Evolutionary conservation across 2,888 invertebrate species (phyloP), one percentile per base, ranked within the genome.

Genomic region (Drosophila quinaria): DNA sequence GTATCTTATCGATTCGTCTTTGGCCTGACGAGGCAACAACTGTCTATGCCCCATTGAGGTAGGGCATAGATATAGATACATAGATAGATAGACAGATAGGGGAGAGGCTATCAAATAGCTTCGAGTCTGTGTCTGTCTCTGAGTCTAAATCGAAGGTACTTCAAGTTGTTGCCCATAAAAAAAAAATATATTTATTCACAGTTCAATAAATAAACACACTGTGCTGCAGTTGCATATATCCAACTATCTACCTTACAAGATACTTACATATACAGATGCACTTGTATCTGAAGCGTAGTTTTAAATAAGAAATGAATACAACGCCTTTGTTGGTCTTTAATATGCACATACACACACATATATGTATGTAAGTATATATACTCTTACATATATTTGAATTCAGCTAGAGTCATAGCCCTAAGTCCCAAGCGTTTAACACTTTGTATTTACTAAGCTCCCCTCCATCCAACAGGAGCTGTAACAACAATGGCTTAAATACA

Each of bases 271-370:
- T 41, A 31, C 10, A 25, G 25, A 37, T 58, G 13, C 33, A 54
- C 25, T 61, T 42, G 52, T 39, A 31, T 56, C 64, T 51, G 58
- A 51, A 39, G 42, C 35, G 37, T 52, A 66, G 80, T 66, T 81
- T 85, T 85, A 82, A 85, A 85, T 87, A 87, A 85, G 74, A 86
- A 82, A 82, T 87, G 80, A 87, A 76, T 81, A 64, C 70, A 78
- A 70, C 70, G 78, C 74, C 73, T 73, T 77, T 81, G 79, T 82
- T 70, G 54, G 63, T 54, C 55, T 82, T 80, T 63, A 75, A 77
- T 65, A 55, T 75, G 54, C 67, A 42, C 19, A 44, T 41, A 39
- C 29, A 19, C 19, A 17, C 17, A 33, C 46, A 4, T 25, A 17
- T 8, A n/a, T 33, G 31, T 42, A 35, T 39, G 4, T 22, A 22